A percentile compares a stretch with the other conserved stretches of the same genome.
These are phyloP conservation scores for Lophochroa leadbeateri DNA, from an alignment of 2,113 vertebrate genomes.

Conservation along the genomic window DNA sequence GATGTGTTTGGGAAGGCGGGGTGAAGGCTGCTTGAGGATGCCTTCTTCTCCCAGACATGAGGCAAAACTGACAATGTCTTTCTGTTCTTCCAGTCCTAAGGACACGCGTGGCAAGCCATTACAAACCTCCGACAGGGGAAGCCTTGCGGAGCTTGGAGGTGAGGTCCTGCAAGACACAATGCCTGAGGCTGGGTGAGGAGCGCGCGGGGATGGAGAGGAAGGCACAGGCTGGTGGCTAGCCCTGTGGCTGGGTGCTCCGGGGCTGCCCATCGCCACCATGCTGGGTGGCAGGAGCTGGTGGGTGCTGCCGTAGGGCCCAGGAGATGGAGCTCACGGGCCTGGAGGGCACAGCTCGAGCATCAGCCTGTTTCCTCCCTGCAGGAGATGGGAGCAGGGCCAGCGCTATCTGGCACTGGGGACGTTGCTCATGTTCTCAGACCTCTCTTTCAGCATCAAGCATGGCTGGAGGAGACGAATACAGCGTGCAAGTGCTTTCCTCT, in stretches of 20 bases:
- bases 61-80: neutral
- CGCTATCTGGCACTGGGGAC: too few relatives aligned
- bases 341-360: rapidly evolving
- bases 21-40: neutral
- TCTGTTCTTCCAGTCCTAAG: neutral
- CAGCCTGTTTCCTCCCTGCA: neutral
- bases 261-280: rapidly evolving
- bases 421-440: neutral
- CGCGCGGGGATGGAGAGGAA: neutral
- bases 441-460: neutral
- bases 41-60: neutral
- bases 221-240: neutral
- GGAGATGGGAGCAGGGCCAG: neutral
- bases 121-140: rapidly evolving
- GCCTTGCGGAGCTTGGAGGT: rapidly evolving
- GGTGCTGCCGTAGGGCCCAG: neutral
- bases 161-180: neutral
- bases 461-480: neutral
- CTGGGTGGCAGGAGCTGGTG: neutral
- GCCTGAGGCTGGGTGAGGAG: neutral
- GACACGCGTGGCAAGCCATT: rapidly evolving
- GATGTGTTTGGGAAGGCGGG: neutral
- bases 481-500: neutral
- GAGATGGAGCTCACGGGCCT: neutral
- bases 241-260: rapidly evolving